phyloP scores from a whole-genome alignment of 2,888 invertebrate genomes.

The Oscheius myriophilus region DNA sequence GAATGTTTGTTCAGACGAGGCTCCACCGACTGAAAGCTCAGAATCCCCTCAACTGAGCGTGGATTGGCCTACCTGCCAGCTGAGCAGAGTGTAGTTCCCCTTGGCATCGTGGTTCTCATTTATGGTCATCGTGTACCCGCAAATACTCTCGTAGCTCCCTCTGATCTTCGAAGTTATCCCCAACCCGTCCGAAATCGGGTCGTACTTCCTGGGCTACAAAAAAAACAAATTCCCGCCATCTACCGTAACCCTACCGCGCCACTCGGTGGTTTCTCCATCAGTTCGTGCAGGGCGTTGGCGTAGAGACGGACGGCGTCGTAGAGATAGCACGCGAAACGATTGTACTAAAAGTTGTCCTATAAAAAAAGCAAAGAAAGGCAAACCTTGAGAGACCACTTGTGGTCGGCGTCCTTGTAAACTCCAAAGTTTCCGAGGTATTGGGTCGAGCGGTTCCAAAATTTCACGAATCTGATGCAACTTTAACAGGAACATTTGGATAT shows the following conservation, averaged over 20 bases:
- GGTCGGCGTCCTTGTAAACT: constrained; percentile 12
- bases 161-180: constrained; percentile 83
- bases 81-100: constrained; percentile 88
- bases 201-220: constrained; percentile 31
- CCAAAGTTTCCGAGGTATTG: constrained; percentile 17
- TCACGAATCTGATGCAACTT: constrained; percentile 71
- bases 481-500: too few species aligned
- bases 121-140: constrained; percentile 89
- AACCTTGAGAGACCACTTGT: constrained; percentile 39
- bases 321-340: constrained; percentile 83
- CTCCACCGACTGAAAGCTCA: constrained; percentile 12
- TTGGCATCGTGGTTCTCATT: constrained; percentile 89
- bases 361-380: constrained; percentile 10
- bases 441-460: constrained; percentile 78
- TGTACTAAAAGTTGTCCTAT: constrained; percentile 42
- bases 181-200: constrained; percentile 78
- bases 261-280: constrained; percentile 73
- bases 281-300: constrained; percentile 83
- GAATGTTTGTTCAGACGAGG: constrained; percentile 21
- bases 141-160: constrained; percentile 78
- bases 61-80: constrained; percentile 75
- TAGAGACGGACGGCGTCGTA: constrained; percentile 89
- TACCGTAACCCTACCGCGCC: too few species aligned
- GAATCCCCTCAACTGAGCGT: too few species aligned
- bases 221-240: background rate